Conservation (phyloP, 2,113 vertebrate species). For the Chaetops frenatus region DNA sequence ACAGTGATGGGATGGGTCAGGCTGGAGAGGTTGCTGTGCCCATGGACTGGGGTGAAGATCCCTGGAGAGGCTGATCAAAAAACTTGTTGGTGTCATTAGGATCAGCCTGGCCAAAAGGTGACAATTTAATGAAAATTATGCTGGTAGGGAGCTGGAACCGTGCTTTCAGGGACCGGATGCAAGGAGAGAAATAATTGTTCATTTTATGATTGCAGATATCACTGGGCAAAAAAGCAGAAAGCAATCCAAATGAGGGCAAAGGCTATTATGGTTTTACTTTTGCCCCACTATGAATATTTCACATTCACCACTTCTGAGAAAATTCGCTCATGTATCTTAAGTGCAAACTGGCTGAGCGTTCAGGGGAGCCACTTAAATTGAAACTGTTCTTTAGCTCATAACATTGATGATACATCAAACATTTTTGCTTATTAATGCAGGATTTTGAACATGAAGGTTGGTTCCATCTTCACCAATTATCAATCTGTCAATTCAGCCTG, state of each 20-base stretch:
- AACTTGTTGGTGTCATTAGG: neutral
- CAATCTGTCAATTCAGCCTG: neutral
- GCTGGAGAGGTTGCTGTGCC: neutral
- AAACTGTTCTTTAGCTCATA: neutral
- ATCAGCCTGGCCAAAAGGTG: neutral
- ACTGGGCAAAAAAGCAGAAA: neutral
- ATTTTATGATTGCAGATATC: neutral
- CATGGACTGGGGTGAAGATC: fast-evolving
- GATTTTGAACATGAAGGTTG: constrained; percentile 1
- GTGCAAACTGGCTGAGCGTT: neutral
- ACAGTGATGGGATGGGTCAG: neutral
- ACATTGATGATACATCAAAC: neutral
- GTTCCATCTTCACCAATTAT: neutral
- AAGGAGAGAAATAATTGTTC: neutral
- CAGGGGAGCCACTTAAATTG: constrained; percentile 15
- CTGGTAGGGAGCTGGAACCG: neutral
- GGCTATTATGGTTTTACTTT: neutral
- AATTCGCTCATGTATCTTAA: neutral
- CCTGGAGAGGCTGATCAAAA: neutral
- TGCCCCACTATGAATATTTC: neutral
- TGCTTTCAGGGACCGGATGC: neutral
- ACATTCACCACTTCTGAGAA: neutral
- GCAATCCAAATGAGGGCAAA: neutral
- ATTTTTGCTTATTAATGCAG: constrained; percentile 4
- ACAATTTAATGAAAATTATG: neutral